Conservation (phyloP, 2,797 vertebrate species). For the Anomalospiza imberbis region DNA sequence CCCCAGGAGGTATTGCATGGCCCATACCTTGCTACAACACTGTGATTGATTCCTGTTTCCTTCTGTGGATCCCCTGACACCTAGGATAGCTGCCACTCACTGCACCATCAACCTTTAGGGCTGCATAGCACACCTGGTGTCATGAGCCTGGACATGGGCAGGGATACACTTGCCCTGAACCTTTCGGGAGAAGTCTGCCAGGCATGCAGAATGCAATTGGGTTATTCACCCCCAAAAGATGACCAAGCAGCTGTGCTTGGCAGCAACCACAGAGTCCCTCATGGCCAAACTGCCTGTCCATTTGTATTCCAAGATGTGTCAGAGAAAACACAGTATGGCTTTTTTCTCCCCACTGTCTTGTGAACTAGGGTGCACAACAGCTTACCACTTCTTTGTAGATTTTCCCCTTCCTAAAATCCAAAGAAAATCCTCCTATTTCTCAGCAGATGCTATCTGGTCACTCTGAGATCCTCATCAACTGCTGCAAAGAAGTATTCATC, state of each 20-base stretch:
- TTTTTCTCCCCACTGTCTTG: not conserved
- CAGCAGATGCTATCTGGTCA: not conserved
- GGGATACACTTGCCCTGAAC: not conserved
- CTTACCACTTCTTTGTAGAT: not conserved
- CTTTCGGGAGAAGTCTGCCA: not conserved
- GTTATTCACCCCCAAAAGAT: not conserved
- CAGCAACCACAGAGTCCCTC: not conserved
- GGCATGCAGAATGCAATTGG: rapidly evolving
- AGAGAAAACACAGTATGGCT: not conserved
- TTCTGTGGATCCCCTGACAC: not conserved
- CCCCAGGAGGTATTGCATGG: rapidly evolving
- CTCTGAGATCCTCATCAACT: not conserved
- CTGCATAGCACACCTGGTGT: not conserved
- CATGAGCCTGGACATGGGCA: not conserved
- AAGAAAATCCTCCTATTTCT: not conserved
- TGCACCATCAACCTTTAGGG: not conserved
- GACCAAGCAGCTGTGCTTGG: not conserved
- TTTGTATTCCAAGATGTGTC: not conserved
- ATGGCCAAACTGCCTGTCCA: not conserved
- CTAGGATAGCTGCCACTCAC: not conserved
- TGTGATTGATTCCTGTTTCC: not conserved
- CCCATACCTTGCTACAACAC: not conserved
- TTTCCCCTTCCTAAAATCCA: not conserved
- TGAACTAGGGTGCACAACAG: not conserved
- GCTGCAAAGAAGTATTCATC: not conserved